Evolutionary conservation across 1,140 invertebrate genomes (phyloP), one percentile per base, ranked within the genome.

Genomic region (Frieseomelitta varia): DNA sequence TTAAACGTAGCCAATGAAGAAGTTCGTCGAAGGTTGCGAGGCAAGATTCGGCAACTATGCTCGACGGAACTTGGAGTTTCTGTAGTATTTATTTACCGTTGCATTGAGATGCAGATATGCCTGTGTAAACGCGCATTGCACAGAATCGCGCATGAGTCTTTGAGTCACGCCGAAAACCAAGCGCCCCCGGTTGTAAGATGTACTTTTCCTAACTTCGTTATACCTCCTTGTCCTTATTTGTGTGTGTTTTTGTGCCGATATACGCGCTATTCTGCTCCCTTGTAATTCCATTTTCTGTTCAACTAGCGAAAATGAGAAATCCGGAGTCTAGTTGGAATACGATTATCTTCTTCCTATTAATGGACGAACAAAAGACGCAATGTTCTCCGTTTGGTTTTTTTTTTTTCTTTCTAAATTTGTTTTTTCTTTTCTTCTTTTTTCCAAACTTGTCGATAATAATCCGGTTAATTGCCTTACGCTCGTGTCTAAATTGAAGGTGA

Each of bases 21-120:
- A 53, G 11, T 24, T 1, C 15, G n/a, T 12, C n/a, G 47, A 79
- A 79, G 55, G 27, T 67, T 3, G 47, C 21, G 15, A 30, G 34
- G 4, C 39, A 30, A 14, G 34, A 71, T 73, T 78, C 71, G 78
- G 65, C 73, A 81, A 73, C 78, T 56, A 51, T 55, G 58, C 47
- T 68, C 21, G 77, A 15, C 47, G 27, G 21, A n/a, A 53, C 1
- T 30, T 69, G 19, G 39, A 80, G 67, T 67, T 87, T 74, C 61
- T 51, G 53, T 47, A 30, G 72, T 78, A 86, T 86, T 86, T 87
- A 68, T 86, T 86, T 87, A 68, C 68, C 71, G 74, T 82, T 30
- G 79, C 65, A 69, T 82, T n/a, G 79, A 87, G 85, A 82, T 75
- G 84, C 79, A 78, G 84, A 87, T 86, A 74, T 51, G 17, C 84